Percentiles rank a stretch among this genome's conserved stretches.
These are phyloP conservation scores for Yponomeuta evonymella DNA, from an alignment of 2,888 invertebrate species.

Conservation along the genomic window DNA sequence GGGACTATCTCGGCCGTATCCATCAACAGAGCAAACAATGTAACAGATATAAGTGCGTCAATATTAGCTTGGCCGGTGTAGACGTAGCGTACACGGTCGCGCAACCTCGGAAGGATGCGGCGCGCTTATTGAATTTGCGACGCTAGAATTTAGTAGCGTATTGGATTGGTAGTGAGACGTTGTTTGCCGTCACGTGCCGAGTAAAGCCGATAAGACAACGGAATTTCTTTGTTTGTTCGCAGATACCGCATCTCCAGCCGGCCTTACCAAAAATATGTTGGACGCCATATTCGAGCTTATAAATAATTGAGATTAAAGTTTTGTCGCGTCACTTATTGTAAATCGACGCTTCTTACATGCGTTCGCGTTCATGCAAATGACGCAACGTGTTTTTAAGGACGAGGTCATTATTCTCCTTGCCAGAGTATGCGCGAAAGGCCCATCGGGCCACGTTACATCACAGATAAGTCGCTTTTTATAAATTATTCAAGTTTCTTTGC, in stretches of 20 bases:
- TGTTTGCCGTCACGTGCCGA: slow-evolving; percentile 26
- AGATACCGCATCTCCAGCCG: neutral
- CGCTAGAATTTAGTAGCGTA: slow-evolving; percentile 20
- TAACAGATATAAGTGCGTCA: slow-evolving; percentile 46
- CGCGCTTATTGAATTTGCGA: slow-evolving; percentile 36
- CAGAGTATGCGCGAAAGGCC: slow-evolving; percentile 35
- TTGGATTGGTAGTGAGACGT: slow-evolving; percentile 13
- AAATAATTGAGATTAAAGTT: slow-evolving; percentile 9
- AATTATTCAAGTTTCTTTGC: neutral
- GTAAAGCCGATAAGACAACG: slow-evolving; percentile 24
- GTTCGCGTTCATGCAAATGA: slow-evolving; percentile 24
- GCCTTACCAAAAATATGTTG: neutral
- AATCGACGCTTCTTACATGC: neutral
- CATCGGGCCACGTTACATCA: slow-evolving; percentile 36
- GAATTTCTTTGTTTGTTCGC: slow-evolving; percentile 18
- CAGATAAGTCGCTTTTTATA: slow-evolving; percentile 18
- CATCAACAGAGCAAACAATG: slow-evolving; percentile 61
- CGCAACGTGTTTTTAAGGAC: slow-evolving; percentile 33
- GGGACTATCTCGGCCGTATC: slow-evolving; percentile 44
- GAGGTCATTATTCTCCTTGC: slow-evolving; percentile 33
- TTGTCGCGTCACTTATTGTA: slow-evolving; percentile 4
- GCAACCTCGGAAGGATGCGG: slow-evolving; percentile 19
- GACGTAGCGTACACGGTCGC: slow-evolving; percentile 23
- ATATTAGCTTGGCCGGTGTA: slow-evolving; percentile 36
- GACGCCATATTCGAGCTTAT: neutral